These are phyloP conservation scores for Calcarius lapponicus DNA, from an alignment of 2,797 vertebrate species.

Conservation along the genomic window DNA sequence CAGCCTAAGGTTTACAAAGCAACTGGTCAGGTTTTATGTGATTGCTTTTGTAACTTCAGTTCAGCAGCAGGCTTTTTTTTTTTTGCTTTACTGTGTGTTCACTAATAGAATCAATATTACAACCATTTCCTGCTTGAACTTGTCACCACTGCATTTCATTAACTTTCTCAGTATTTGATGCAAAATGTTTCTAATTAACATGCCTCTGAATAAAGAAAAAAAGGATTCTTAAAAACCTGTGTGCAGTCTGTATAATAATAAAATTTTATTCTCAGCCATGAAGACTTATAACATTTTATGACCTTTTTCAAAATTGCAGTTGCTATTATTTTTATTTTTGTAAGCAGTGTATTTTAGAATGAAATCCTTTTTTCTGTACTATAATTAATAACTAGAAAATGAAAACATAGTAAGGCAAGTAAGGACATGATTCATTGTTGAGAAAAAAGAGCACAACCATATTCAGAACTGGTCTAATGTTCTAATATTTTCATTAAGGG, in stretches of 20 bases:
- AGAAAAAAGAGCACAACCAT: neutral
- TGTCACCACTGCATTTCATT: conserved; percentile 1
- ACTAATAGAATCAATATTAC: neutral
- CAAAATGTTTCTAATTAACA: conserved; percentile 25
- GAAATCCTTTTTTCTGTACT: neutral
- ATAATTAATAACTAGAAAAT: neutral
- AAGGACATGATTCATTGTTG: neutral
- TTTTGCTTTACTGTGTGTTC: neutral
- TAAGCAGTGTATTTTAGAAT: neutral
- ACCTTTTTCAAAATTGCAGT: neutral
- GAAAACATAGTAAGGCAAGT: neutral
- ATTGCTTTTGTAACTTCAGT: neutral
- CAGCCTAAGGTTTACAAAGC: neutral
- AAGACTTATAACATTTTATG: neutral
- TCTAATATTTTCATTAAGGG: neutral
- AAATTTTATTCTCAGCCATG: neutral
- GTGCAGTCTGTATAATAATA: neutral
- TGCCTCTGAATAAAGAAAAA: neutral
- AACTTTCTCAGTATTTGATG: conserved; percentile 28
- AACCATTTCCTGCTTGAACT: neutral
- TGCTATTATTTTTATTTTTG: neutral
- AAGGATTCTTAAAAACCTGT: neutral
- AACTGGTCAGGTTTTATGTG: conserved; percentile 1
- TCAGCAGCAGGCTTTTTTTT: neutral
- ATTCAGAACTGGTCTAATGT: neutral